phyloP scores from a whole-genome alignment of 2,113 vertebrate species.

The Eclectus roratus region DNA sequence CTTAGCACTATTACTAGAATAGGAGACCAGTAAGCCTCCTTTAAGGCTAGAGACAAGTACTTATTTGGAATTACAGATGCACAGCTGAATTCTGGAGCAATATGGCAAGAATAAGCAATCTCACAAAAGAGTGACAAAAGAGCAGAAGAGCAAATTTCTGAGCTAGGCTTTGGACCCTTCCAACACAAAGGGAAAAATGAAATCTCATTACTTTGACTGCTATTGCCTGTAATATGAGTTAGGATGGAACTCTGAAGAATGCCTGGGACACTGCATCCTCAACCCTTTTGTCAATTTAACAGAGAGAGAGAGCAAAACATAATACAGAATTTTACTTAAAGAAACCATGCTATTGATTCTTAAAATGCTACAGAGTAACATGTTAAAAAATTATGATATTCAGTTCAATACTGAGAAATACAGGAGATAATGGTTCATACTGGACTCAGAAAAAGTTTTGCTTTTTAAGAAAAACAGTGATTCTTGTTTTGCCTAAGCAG shows the following conservation, averaged over 20 bases:
- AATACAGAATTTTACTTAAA: not conserved
- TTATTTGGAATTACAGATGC: not conserved
- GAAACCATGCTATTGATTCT: not conserved
- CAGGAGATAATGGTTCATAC: not conserved
- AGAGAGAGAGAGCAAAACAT: not conserved
- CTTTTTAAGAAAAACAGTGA: not conserved
- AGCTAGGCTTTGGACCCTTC: not conserved
- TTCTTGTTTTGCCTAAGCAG: not conserved
- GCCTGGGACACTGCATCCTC: not conserved
- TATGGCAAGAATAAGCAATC: not conserved
- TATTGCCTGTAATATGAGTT: not conserved
- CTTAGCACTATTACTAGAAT: not conserved
- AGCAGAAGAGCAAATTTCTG: not conserved
- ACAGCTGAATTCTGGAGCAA: not conserved
- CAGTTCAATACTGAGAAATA: not conserved
- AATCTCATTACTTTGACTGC: not conserved
- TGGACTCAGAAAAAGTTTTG: not conserved
- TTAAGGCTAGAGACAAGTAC: not conserved
- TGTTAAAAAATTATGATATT: not conserved
- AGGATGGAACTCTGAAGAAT: not conserved
- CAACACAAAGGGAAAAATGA: not conserved
- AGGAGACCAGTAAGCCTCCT: not conserved
- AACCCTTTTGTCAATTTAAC: not conserved
- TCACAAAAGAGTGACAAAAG: not conserved
- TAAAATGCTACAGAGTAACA: not conserved